Base-by-base conservation (phyloP, 2,797 vertebrate genomes). In the Mormyrus proboscirostris region DNA sequence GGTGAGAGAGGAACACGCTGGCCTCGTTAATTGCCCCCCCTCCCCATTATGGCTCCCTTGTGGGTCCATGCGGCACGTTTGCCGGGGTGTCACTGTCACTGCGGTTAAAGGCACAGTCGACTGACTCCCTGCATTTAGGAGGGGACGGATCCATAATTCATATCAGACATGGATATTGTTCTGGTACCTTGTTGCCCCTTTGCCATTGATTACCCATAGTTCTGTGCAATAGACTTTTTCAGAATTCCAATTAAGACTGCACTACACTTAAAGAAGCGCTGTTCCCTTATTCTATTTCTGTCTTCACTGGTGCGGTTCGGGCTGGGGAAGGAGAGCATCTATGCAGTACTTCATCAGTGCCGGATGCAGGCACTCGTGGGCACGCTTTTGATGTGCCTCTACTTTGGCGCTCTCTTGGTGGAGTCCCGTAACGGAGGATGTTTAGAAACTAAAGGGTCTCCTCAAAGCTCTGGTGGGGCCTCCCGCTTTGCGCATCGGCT, bases 331-430 rank as follows among this genome's bases (percentile, higher is more conserved):
- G 8, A 38, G 10, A 38, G 22, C n/a, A 25, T 86, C 49, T 16
- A 4, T 38, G 29, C 49, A 1, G 25, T 53, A 25, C 49, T 53
- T 25, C 22, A 53, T 10, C 2, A 3, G 10, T 29, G 14, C 25
- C 7, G 7, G 38, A 53, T 7, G 5, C 3, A 16, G 84, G 22
- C 25, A 55, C 50, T 16, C 25, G 10, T 2, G 9, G 47, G 47
- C 12, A 1, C 10, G 83, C 47, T 86, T 93, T 25, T 92, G 93
- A 79, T 92, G 90, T 92, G 89, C 90, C 92, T 94, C 92, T 92
- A 93, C 93, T 93, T 93, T 92, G 93, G 93, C 83, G 89, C 92
- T 92, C 89, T 94, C 93, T 93, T 91, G 90, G 88, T 88, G 65
- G 89, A 92, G 91, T 90, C 90, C 92, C 86, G 12, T 89, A 89